Base-by-base conservation (phyloP, 2,113 vertebrate genomes). In the Pachypanchax playfairii region DNA sequence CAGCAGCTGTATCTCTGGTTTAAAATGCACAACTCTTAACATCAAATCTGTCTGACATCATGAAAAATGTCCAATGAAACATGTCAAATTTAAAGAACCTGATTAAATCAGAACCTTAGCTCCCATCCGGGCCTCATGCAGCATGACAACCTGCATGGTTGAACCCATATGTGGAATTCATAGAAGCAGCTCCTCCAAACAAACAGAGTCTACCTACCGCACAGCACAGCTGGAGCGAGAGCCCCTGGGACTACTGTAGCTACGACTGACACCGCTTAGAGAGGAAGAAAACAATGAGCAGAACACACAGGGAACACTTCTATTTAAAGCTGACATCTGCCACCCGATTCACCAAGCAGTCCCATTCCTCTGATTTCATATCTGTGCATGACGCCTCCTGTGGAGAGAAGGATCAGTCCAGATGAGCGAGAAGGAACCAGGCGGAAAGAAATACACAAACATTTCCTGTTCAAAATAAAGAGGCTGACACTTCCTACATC, bases 251-350 rank as follows among this genome's bases (percentile, higher is more conserved):
- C 46, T 6, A 65, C 60, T 58, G 26, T n/a, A 66, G 55, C 52
- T 69, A 5, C 51, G 71, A 85, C 29, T 75, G 81, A 87, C 82
- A 44, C 2, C 10, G 28, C 56, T 48, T 55, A 47, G 15, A 49
- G 67, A 58, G 64, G 48, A 13, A 77, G n/a, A 59, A 82, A 81
- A 86, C 41, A 68, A 72, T 42, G 50, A 60, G 58, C 42, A 57
- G 47, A 50, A 74, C 67, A 70, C 54, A 64, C 44, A 64, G 33
- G 38, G 65, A 73, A 73, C 46, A 21, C 31, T 81, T 73, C 73
- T 68, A 81, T 80, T 75, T 73, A 74, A 83, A 77, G 74, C 63
- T 24, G 51, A 28, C 31, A n/a, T 61, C 70, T 79, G 70, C 65
- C 55, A 57, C 38, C 21, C 55, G 58, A 22, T 56, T 69, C 70